Base-by-base conservation (phyloP, 2,113 vertebrate genomes). In the Halichoeres trimaculatus region DNA sequence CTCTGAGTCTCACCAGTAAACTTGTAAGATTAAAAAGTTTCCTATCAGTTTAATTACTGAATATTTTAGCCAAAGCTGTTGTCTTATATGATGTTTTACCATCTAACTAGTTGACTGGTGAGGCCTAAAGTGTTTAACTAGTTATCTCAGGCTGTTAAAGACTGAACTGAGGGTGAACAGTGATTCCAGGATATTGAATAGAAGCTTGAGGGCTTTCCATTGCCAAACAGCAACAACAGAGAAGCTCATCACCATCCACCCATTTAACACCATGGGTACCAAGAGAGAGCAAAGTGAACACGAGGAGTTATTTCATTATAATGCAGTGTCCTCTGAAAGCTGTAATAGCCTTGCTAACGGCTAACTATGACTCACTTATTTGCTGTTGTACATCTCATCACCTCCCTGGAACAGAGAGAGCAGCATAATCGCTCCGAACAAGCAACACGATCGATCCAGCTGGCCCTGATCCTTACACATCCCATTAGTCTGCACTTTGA, bases 401-500 rank as follows among this genome's bases (percentile, higher is more conserved):
- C 20, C 20, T 64, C 47, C 41, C 14, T 7, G 48, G 3, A 19
- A 40, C 8, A 67, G 13, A 10, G 19, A 36, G 53, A 55, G 58
- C 41, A 52, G n/a, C 17, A 30, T 14, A 48, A 55, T 8, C 16
- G 2, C 59, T 78, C 9, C 36, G 35, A 65, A 55, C 14, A 63
- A 55, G 68, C 36, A 41, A 40, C 13, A 40, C n/a, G 26, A 30
- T 60, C 34, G 13, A 50, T 70, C 20, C 47, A 66, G 58, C 3
- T 77, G 53, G 50, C 14, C 30, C 51, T 56, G 40, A 68, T 67
- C 55, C 22, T 17, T n/a, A 20, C 48, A 41, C 16, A 1, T 59
- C 70, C 54, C 69, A 62, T 58, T 48, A 67, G 26, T 14, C 62
- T 71, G 66, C 8, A 0, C 51, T 59, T 55, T 60, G 55, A 40